These are phyloP conservation scores for Parauchenoglanis ngamensis DNA, from an alignment of 2,797 vertebrate species.

Conservation along the genomic window DNA sequence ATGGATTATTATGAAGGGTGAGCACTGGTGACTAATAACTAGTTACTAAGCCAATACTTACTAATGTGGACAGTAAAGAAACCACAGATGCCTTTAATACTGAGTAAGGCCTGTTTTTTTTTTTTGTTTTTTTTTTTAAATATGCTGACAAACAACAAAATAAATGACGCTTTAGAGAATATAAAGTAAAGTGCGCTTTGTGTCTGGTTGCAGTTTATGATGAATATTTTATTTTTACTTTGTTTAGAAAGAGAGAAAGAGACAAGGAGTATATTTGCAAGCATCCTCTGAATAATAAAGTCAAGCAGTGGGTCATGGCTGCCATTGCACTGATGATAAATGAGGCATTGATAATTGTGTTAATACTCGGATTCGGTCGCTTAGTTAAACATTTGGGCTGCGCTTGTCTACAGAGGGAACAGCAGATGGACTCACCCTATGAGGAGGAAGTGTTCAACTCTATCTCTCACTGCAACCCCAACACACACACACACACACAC, in stretches of 20 bases:
- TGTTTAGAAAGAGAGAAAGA: neutral
- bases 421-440: slow-evolving; percentile 76
- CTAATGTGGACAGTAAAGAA: neutral
- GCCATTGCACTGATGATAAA: slow-evolving; percentile 69
- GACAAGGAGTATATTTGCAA: slow-evolving; percentile 25
- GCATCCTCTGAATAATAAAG: slow-evolving; percentile 44
- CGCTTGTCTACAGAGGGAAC: slow-evolving; percentile 61
- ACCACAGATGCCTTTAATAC: neutral
- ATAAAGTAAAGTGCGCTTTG: neutral
- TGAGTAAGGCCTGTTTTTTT: neutral
- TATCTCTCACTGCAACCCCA: slow-evolving; percentile 37
- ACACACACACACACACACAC: slow-evolving; percentile 29
- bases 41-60: neutral
- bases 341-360: slow-evolving; percentile 79
- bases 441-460: slow-evolving; percentile 68
- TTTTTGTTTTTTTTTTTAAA: neutral
- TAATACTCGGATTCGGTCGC: slow-evolving; percentile 74
- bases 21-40: too few species aligned
- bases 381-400: slow-evolving; percentile 73
- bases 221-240: neutral
- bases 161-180: neutral
- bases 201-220: neutral
- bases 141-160: neutral
- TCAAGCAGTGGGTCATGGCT: slow-evolving; percentile 55
- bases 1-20: neutral